Evolutionary conservation across 2,113 vertebrate genomes (phyloP), one percentile per base, ranked within the genome.

Genomic region (Xyrauchen texanus): DNA sequence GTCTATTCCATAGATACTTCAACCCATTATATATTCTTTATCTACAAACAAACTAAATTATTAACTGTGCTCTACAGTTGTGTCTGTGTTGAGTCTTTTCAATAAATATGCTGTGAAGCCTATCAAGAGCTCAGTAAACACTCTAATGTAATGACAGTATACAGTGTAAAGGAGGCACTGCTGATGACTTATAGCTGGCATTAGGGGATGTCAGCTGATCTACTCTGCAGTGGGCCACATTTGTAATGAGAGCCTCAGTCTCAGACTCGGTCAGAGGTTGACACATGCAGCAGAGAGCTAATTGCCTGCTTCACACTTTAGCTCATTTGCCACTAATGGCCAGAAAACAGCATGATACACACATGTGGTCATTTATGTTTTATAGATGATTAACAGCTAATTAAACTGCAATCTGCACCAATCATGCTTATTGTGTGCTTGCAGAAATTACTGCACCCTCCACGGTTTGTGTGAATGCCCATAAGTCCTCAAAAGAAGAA

Each of bases 171-270:
- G 57, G 44, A 78, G 58, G 77, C 91, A 86, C 93, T 88, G 85
- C 87, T 93, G 84, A 86, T 95, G 90, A 92, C 88, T 89, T 90
- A 93, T 94, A 87, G 87, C 88, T 92, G 93, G 93, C 94, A 93
- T 95, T 95, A 95, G 93, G 91, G 92, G 87, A 92, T 91, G 89
- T 93, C 92, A 92, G 90, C 93, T 95, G 93, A 80, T 90, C 91
- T 90, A 90, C 90, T 88, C 88, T 91, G 87, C 90, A 90, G 89
- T 86, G 84, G 91, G 84, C 86, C 57, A 88, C 90, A 90, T 93
- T 91, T 89, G 90, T 91, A 93, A 90, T 90, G 91, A 93, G 92
- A 87, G 68, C 80, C n/a, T n/a, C n/a, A n/a, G n/a, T n/a, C n/a
- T 83, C 89, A 75, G 80, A 81, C 88, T 82, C 84, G 78, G 84